Evolutionary conservation across 2,113 vertebrate species (phyloP), one percentile per base, ranked within the genome.

Genomic region (Miniopterus natalensis): DNA sequence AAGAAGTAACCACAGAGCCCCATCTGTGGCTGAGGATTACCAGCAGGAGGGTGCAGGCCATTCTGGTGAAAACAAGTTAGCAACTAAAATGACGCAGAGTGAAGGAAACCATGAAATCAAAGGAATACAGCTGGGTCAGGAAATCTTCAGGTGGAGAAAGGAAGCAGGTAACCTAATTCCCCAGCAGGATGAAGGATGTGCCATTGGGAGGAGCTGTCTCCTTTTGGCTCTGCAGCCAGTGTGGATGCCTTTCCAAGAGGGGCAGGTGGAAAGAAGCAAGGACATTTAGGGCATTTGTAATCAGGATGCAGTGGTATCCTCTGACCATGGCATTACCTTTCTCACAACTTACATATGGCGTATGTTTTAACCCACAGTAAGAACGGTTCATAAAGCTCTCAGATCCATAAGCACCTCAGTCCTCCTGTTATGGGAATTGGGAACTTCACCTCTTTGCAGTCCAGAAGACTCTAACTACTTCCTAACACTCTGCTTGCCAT

Each of bases 401-500:
- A 20, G 78, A 68, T 92, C 68, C 83, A 66, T 90, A 90, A 78
- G n/a, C 17, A 65, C 83, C 92, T 96, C 83, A 71, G 0, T 84
- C 65, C 74, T 84, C 65, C 74, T 49, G 40, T 84, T 65, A 66
- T 4, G 25, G 65, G 45, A 91, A 80, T n/a, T 71, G 47, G 68
- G 63, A 95, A 89, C 45, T 75, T 91, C 51, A 23, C 29, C 13
- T 55, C 57, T 95, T 91, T 94, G 29, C 36, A 17, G 21, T 55
- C 17, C 51, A 73, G 80, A 94, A 91, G 53, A 92, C 14, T 74
- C 71, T 61, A 63, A 55, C 57, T 49, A 57, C 83, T 92, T 68
- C 42, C 93, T 87, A 89, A 87, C 66, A 75, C 12, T 51, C 79
- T 84, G 47, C 66, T 92, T 88, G 57, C 40, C 71, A 83, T 88